Base-by-base conservation (phyloP, 2,888 invertebrate species). In the Lutraria lutraria region DNA sequence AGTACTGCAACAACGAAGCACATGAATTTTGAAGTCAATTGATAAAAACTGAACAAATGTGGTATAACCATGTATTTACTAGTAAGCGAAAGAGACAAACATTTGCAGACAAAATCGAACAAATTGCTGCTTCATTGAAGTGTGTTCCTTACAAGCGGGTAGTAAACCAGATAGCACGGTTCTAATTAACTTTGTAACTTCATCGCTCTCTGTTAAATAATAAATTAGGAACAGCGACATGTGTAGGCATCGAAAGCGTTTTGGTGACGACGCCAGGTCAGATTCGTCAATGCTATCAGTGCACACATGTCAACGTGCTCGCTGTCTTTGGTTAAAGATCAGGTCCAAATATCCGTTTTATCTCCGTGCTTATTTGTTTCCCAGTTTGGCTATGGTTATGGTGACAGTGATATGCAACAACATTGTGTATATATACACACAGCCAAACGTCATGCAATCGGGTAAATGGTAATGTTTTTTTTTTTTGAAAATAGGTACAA, bases 201-300 rank as follows among this genome's bases (percentile, higher is more conserved):
- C 3, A 68, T 68, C 63, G 25, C 63, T 68, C 63, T 3, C n/a
- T 25, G n/a, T 68, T 68, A 68, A 68, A 68, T 68, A 68, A 68
- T 68, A 68, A 25, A 68, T 68, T 68, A 68, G 63, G n/a, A 25
- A 68, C 63, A 68, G 63, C n/a, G 63, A 68, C 4, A 68, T 68
- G 6, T 68, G 63, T 25, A 68, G n/a, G 25, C 13, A 68, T 43
- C 43, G 63, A 25, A 25, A 68, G 10, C 63, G 12, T 68, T 13
- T n/a, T 25, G 25, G 25, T 12, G 63, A 68, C n/a, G 63, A 68
- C 63, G 25, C 6, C 63, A 25, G 63, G 63, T 68, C 63, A 68
- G 63, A 25, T 25, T 68, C 63, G 63, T n/a, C 63, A 68, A 68
- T 68, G 63, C 63, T 68, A 1, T 25, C 12, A 2, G 63, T 68